These are phyloP conservation scores for Bos javanicus DNA, from an alignment of 2,113 vertebrate species.

Conservation along the genomic window DNA sequence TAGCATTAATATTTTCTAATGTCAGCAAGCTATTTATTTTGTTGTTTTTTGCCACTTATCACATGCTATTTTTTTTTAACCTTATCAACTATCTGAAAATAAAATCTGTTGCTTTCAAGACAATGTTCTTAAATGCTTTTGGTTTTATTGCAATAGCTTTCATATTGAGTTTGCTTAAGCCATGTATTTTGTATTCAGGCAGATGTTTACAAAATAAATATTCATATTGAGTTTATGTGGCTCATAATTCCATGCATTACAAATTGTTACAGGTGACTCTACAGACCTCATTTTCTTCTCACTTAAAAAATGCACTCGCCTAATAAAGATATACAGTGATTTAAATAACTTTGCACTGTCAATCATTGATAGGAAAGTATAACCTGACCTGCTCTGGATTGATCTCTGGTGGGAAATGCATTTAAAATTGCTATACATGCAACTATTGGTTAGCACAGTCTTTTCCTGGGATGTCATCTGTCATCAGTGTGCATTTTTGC, in stretches of 20 bases:
- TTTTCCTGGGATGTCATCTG: background rate
- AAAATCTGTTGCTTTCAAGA: constrained; percentile 30
- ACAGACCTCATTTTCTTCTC: constrained; percentile 54
- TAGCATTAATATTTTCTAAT: background rate
- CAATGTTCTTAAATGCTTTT: constrained; percentile 10
- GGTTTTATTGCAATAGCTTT: constrained; percentile 45
- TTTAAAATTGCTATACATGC: background rate
- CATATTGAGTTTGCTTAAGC: constrained; percentile 54
- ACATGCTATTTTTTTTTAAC: constrained; percentile 25
- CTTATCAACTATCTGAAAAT: constrained; percentile 28
- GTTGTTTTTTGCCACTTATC: constrained; percentile 10
- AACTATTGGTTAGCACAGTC: background rate
- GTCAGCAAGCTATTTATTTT: constrained; percentile 8
- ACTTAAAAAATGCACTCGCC: constrained; percentile 30
- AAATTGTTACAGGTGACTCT: constrained; percentile 1
- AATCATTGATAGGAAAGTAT: background rate
- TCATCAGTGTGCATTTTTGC: background rate
- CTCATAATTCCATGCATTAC: constrained; percentile 37
- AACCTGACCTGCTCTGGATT: background rate
- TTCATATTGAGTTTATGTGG: constrained; percentile 51
- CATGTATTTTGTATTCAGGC: constrained; percentile 62
- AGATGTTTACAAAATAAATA: constrained; percentile 54
- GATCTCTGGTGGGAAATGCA: background rate
- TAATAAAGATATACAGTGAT: constrained; percentile 45
- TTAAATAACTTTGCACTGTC: constrained; percentile 41